Evolutionary conservation across 2,888 invertebrate species (phyloP), one percentile per base, ranked within the genome.

Genomic region (Campopleginae sp.): DNA sequence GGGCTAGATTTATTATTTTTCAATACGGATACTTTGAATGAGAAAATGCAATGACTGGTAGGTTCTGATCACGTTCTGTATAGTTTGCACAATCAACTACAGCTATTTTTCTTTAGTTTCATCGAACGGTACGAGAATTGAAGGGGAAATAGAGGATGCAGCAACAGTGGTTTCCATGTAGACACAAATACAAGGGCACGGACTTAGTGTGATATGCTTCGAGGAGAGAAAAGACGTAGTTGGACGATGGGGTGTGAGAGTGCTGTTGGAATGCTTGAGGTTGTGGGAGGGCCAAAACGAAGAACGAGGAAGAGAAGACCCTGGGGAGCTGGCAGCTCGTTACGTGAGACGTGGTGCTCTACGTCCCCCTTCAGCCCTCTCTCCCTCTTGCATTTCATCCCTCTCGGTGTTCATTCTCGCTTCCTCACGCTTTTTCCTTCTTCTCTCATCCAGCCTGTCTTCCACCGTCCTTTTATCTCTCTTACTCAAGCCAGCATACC

Each of bases 241-340:
- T 48, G 27, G 83, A 38, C 46, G 75, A 58, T 44, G 63, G 80
- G 61, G 79, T 77, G 72, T 82, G 80, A 80, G 85, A 78, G 80
- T 66, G 84, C 58, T 80, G 74, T 82, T 68, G 70, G 86, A 46
- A 80, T 66, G 42, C 72, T 80, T 66, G 44, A 74, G 63, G 75
- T 74, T 74, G 63, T 54, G 63, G 84, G 80, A 80, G 70, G 83
- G 84, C 81, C 79, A 83, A 85, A 86, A 84, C 84, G 77, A 84
- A 82, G 86, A 87, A 87, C 85, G 87, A 86, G 84, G 87, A 88
- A 88, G 82, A 89, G 91, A 92, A 92, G 90, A 92, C 93, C 91
- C 92, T 90, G 86, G 93, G 92, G 93, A 93, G 89, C 89, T 90
- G 89, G 92, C 92, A 93, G 93, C 93, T 93, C 93, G 93, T 93